Evolutionary conservation across 2,113 vertebrate species (phyloP), one percentile per base, ranked within the genome.

Genomic region (Odobenus rosmarus): DNA sequence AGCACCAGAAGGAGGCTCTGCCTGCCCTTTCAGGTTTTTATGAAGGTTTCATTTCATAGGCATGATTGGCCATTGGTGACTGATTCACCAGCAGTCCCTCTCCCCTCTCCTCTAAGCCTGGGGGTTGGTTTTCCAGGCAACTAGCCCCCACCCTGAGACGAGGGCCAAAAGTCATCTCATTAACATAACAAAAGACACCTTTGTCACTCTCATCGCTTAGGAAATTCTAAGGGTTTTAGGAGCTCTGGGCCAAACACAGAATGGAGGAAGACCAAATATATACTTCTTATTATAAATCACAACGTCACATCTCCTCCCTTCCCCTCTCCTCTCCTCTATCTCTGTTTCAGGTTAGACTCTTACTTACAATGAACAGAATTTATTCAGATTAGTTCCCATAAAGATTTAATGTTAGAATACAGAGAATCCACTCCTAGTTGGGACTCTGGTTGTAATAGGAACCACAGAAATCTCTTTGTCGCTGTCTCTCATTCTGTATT

Each of bases 331-430:
- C n/a, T 62, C 59, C 46, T 51, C 14, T n/a, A 31, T 86, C n/a
- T 31, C 1, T 57, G 4, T 85, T 95, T 96, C 80, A 57, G 28
- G 55, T 84, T 59, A 76, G 61, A 79, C 42, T 82, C 4, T 46
- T 77, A 49, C 26, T 87, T 36, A 84, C 4, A 81, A 51, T 15
- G 7, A 87, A 91, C 14, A 97, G 49, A 94, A 80, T 79, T 51
- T 18, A 87, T 62, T 93, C 77, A 95, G 31, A 81, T 85, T 88
- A 59, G 24, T 62, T 95, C 39, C 28, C n/a, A 57, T 81, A 81
- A 95, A 74, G 59, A 84, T 80, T 62, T 42, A 88, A 64, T n/a
- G 5, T 67, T 39, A 88, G 61, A 77, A 79, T 57, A 28, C 12
- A 61, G 28, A 79, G 57, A 72, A 36, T 57, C 15, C 8, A 93